Evolutionary conservation across 53 echinoderm and acorn worm species (phyloP).

Genomic region (Holothuria leucospilota): DNA sequence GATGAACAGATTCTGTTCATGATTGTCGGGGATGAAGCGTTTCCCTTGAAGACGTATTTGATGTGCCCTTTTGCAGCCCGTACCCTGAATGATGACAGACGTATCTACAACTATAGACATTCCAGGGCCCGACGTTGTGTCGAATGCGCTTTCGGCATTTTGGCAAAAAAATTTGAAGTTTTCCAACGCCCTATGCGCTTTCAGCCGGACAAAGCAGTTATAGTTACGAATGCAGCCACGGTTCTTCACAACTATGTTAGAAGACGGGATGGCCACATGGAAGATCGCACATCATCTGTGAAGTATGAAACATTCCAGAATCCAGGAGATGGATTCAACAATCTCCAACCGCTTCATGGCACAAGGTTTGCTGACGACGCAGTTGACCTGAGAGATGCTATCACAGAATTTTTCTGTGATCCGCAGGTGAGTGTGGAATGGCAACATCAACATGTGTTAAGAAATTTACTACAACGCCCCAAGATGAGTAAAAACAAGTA

Average conservation of each 20-base stretch:
- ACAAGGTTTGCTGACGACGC: slow-evolving; percentile 49
- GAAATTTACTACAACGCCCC: slow-evolving; percentile 11
- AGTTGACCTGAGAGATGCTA: slow-evolving; percentile 24
- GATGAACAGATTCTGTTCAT: slow-evolving; percentile 49
- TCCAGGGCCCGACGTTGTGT: slow-evolving; percentile 27
- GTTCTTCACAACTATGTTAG: slow-evolving; percentile 43
- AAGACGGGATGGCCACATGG: slow-evolving; percentile 44
- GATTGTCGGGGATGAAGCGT: slow-evolving; percentile 52
- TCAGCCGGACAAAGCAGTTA: slow-evolving; percentile 50
- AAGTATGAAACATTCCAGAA: neutral
- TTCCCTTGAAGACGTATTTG: slow-evolving; percentile 40
- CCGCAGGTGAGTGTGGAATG: slow-evolving; percentile 15
- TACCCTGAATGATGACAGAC: slow-evolving; percentile 46
- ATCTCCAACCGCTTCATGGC: neutral
- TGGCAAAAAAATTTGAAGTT: slow-evolving; percentile 46
- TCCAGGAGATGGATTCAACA: neutral
- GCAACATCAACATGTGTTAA: slow-evolving; percentile 48
- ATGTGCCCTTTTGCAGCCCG: slow-evolving; percentile 51
- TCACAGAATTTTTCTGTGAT: too few species aligned
- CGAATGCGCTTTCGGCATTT: slow-evolving; percentile 51
- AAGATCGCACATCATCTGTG: slow-evolving; percentile 43
- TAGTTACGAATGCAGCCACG: slow-evolving; percentile 43
- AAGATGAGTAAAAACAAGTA: neutral
- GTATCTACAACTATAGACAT: slow-evolving; percentile 42
- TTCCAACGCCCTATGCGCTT: slow-evolving; percentile 54